Evolutionary conservation across 2,113 vertebrate species (phyloP), one percentile per base, ranked within the genome.

Genomic region (Aspiorhynchus laticeps): DNA sequence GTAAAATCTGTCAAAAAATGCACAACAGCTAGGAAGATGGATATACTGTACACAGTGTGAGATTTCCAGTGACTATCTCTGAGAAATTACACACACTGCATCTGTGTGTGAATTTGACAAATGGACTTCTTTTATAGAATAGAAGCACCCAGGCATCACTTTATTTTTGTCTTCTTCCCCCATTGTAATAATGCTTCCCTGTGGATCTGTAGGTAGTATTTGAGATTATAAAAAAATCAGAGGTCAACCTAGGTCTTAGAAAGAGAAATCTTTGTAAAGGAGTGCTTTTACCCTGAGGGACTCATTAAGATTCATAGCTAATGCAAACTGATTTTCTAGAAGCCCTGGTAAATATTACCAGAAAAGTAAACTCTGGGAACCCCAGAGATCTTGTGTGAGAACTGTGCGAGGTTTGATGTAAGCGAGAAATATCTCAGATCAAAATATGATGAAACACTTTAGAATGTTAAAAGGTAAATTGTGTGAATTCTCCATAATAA

Each of bases 1-100:
- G 65, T 75, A 61, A 69, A 85, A 82, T 63, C 43, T 78, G 46
- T 81, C 53, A 82, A 28, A 65, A 75, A 85, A 63, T 4, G 31
- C 41, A 81, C n/a, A 74, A 46, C 73, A 78, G 56, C 56, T 76
- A 38, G 38, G 31, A 69, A 56, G 67, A 73, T 73, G 21, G 78
- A 56, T 73, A 73, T 26, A 8, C 33, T 59, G 31, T 43, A 71
- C 65, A n/a, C 7, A 6, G 17, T 38, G 46, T 31, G 31, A 74
- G 67, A 74, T 71, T 74, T 74, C 48, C 67, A 74, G 82, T 69
- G 26, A 36, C 65, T 71, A 38, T 61, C 51, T 65, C 41, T 84
- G 82, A 84, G 14, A 41, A 84, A 74, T 84, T 53, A 53, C 33
- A 56, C 8, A 56, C 7, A 74, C 21, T 3, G 2, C 24, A 38